Evolutionary conservation across 1,140 invertebrate species (phyloP).

Genomic region (Marisa cornuarietis): DNA sequence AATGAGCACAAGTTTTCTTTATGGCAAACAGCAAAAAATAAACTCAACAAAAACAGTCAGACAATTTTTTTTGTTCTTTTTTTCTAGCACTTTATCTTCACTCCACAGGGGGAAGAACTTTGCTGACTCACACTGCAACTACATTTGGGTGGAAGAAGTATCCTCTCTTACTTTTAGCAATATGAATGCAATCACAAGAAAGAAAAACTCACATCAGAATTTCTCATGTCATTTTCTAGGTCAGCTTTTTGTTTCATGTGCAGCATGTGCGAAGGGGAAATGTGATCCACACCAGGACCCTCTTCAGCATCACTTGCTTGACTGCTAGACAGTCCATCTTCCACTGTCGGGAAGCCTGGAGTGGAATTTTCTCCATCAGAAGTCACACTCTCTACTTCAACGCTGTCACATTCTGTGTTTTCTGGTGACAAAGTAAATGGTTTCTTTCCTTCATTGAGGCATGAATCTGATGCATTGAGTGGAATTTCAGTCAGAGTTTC

Average conservation of each 20-base stretch:
- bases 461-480: slow-evolving; percentile 51
- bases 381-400: slow-evolving; percentile 81
- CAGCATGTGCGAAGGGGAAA: slow-evolving; percentile 57
- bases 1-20: too few species aligned
- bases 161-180: too few species aligned
- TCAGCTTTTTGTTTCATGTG: slow-evolving; percentile 53
- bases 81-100: neutral
- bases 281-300: slow-evolving; percentile 67
- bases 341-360: slow-evolving; percentile 89
- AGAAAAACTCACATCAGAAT: slow-evolving; percentile 26
- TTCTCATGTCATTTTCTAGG: slow-evolving; percentile 46
- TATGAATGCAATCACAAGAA: neutral
- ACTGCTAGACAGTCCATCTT: slow-evolving; percentile 87
- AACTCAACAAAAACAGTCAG: too few species aligned
- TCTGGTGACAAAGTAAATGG: slow-evolving; percentile 92
- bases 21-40: too few species aligned
- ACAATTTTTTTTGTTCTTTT: too few species aligned
- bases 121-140: neutral
- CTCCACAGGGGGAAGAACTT: too few species aligned
- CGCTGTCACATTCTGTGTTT: slow-evolving; percentile 94
- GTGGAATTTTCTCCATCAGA: slow-evolving; percentile 66
- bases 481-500: slow-evolving; percentile 62
- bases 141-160: neutral
- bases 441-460: slow-evolving; percentile 45
- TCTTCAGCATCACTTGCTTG: slow-evolving; percentile 93